Evolutionary conservation across 2,888 invertebrate species (phyloP).

Genomic region (Orchestes rusci): DNA sequence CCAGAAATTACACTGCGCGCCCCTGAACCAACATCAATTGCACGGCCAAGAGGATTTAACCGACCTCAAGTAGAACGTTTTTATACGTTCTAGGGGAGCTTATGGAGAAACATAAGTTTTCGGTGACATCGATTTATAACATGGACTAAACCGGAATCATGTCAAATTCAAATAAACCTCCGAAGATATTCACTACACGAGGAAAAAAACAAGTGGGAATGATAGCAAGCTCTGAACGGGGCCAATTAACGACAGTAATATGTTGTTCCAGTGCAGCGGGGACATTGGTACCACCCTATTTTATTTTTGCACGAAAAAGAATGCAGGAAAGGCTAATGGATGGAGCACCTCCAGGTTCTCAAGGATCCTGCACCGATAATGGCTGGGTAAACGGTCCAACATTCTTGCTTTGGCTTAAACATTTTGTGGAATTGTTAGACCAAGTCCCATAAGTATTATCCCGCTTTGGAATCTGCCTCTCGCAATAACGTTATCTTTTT

Average conservation of each 20-base stretch:
- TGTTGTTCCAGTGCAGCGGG: constrained; percentile 32
- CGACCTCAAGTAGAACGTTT: neutral
- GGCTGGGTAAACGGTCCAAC: constrained; percentile 10
- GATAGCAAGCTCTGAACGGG: constrained; percentile 10
- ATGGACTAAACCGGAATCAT: constrained; percentile 12
- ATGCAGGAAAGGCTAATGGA: constrained; percentile 31
- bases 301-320: constrained; percentile 33
- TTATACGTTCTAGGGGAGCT: constrained; percentile 3
- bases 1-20: neutral
- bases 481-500: constrained; percentile 7
- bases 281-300: constrained; percentile 33
- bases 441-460: constrained; percentile 7
- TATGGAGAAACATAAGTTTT: constrained; percentile 6
- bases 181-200: constrained; percentile 7
- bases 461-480: constrained; percentile 6
- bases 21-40: constrained; percentile 6
- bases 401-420: constrained; percentile 7
- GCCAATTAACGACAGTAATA: constrained; percentile 28
- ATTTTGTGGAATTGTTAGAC: constrained; percentile 7
- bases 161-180: constrained; percentile 9
- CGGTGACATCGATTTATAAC: constrained; percentile 6
- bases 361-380: constrained; percentile 7
- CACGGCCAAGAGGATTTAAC: constrained; percentile 5
- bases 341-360: constrained; percentile 15
- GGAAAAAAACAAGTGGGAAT: constrained; percentile 18